A percentile compares a stretch with the other conserved stretches of the same genome.
phyloP scores from a whole-genome alignment of 2,797 vertebrate genomes.

The Coranthus polyacanthus region DNA sequence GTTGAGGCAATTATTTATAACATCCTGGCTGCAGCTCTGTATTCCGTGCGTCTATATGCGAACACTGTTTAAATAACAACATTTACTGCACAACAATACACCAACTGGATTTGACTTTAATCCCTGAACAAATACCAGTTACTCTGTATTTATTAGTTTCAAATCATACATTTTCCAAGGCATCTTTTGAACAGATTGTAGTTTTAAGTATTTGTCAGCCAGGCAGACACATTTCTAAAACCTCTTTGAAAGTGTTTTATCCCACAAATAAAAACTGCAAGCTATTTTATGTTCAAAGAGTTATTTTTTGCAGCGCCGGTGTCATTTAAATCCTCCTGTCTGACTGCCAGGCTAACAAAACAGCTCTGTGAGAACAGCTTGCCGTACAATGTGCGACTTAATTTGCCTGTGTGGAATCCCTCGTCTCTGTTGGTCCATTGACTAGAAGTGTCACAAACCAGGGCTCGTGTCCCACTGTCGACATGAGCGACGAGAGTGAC shows the following conservation, averaged over 20 bases:
- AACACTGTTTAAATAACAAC: background rate
- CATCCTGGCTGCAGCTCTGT: too few species aligned
- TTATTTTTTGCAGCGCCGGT: constrained; percentile 49
- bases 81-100: constrained; percentile 21
- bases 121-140: constrained; percentile 36
- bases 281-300: constrained; percentile 65
- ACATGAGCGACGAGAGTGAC: constrained; percentile 46
- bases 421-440: constrained; percentile 41
- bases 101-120: constrained; percentile 36
- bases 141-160: constrained; percentile 44
- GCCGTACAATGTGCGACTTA: constrained; percentile 61
- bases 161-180: constrained; percentile 31
- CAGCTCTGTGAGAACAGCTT: constrained; percentile 56
- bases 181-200: constrained; percentile 5
- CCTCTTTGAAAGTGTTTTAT: constrained; percentile 40
- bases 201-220: constrained; percentile 36
- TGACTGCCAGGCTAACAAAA: constrained; percentile 51
- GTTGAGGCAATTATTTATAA: too few species aligned
- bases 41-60: background rate
- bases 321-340: constrained; percentile 65
- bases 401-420: constrained; percentile 64
- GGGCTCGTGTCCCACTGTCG: constrained; percentile 39
- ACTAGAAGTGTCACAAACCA: constrained; percentile 56
- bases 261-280: constrained; percentile 42
- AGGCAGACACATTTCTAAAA: constrained; percentile 35